Evolutionary conservation across 1,140 invertebrate species (phyloP).

Genomic region (Dryas iulia): DNA sequence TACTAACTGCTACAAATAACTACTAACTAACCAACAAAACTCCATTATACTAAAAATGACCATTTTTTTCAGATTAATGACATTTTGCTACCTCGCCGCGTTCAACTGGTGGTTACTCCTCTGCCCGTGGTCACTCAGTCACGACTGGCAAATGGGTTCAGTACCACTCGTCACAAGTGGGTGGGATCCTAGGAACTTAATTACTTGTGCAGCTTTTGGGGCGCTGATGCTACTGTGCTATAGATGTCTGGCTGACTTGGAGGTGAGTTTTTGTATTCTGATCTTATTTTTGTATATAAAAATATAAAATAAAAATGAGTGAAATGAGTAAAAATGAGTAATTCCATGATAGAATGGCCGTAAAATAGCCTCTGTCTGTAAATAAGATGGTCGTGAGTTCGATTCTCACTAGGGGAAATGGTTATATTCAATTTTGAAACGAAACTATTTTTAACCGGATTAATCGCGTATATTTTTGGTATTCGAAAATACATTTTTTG

Average conservation of each 20-base stretch:
- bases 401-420: no score
- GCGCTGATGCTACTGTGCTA: conserved; percentile 82
- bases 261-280: conserved; percentile 78
- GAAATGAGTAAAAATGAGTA: no score
- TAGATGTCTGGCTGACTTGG: conserved; percentile 84
- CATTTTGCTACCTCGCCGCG: conserved; percentile 90
- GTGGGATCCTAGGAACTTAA: conserved; percentile 86
- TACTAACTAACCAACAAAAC: neutral
- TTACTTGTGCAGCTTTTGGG: conserved; percentile 86
- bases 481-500: no score
- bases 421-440: no score
- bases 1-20: no score
- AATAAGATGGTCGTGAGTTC: no score
- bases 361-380: no score
- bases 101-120: conserved; percentile 91
- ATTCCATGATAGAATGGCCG: no score
- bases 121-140: conserved; percentile 88
- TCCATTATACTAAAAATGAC: neutral
- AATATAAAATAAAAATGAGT: no score
- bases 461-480: no score
- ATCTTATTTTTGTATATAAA: no score
- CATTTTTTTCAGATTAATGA: conserved; percentile 78
- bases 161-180: conserved; percentile 87
- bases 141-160: conserved; percentile 95
- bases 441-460: no score